These are phyloP conservation scores for Strigamia maritima DNA, from an alignment of 2,888 invertebrate species.

Conservation along the genomic window DNA sequence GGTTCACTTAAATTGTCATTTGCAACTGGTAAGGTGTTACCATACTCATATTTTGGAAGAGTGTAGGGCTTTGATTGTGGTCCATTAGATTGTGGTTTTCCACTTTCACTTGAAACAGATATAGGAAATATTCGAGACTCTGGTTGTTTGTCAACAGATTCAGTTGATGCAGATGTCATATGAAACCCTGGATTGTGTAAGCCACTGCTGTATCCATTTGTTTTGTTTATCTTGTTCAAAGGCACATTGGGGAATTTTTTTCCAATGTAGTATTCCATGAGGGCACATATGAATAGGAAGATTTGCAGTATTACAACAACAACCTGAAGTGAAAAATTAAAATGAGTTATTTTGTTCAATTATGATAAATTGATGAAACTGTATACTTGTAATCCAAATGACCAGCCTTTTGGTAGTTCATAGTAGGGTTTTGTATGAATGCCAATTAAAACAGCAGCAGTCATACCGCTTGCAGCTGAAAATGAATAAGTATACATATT, in stretches of 20 bases:
- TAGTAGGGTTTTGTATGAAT: not conserved
- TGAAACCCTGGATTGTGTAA: not conserved
- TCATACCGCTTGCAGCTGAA: slow-evolving; percentile 19
- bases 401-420: slow-evolving; percentile 20
- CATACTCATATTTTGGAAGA: not conserved
- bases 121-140: not conserved
- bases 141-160: not conserved
- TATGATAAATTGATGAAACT: not conserved
- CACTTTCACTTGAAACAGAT: not conserved
- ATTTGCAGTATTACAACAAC: slow-evolving; percentile 9
- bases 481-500: not conserved
- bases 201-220: not conserved
- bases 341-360: not conserved
- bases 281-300: slow-evolving; percentile 27
- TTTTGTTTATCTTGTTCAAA: not conserved
- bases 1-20: not conserved
- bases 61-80: not conserved
- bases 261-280: not conserved
- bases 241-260: not conserved
- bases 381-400: slow-evolving; percentile 34
- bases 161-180: not conserved
- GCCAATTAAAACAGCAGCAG: slow-evolving; percentile 7
- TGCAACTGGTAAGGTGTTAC: not conserved
- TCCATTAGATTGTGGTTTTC: not conserved
- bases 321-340: not conserved